Base-by-base conservation (phyloP, 2,888 invertebrate genomes). In the Bugulina stolonifera region DNA sequence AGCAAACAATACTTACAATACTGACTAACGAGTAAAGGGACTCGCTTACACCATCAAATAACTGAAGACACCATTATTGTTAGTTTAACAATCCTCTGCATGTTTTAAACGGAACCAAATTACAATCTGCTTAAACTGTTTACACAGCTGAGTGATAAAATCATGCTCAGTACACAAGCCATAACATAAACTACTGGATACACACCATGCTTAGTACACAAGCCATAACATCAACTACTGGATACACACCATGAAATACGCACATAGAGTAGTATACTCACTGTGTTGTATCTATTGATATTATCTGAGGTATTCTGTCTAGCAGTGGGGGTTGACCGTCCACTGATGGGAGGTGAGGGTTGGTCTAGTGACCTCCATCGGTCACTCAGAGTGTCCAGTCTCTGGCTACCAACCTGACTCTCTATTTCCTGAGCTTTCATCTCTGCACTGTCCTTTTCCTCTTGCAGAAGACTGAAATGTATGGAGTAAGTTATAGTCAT, bases 371-470 rank as follows among this genome's bases (percentile, higher is more conserved):
- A 78, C 29, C 76, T 73, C 35, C 75, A 74, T 14, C 73, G 89
- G 55, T 93, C 92, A 54, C 93, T 92, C 78, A 93, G 89, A 73
- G 85, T 83, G 73, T 94, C 93, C 72, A 81, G 77, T 52, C 80
- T 77, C 75, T 96, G 96, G 72, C 81, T 81, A 72, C 83, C 96
- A 77, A 97, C 93, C 80, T 95, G 89, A 76, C 93, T 95, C 86
- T 98, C 99, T 75, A 99, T 87, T 84, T 98, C 98, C 86, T 98
- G 98, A 0, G 98, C 98, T 69, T 97, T 86, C 2, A 95, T 94
- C 86, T 99, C 98, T 0, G 99, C 85, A 52, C 79, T 83, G 72
- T 85, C 84, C 77, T 97, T 97, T 86, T 97, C 97, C 86, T 96
- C 95, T 88, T 97, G 92, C 72, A 89, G 89, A 76, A 88, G 79